These are phyloP conservation scores for Drosophila arizonae DNA, from an alignment of 1,140 invertebrate species.

Conservation along the genomic window DNA sequence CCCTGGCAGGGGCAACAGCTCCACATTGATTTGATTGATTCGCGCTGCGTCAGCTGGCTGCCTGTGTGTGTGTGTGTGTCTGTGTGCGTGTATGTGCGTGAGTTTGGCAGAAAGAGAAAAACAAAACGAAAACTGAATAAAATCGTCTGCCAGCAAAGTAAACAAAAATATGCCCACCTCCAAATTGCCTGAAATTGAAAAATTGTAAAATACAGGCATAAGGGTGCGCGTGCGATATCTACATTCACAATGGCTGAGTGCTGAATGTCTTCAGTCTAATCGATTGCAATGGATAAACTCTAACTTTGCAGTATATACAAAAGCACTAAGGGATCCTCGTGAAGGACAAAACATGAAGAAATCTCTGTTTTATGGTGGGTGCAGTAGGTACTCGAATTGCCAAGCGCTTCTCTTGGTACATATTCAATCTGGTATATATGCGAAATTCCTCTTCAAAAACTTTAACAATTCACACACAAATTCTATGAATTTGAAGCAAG, in stretches of 20 bases:
- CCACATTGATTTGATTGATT: conserved; percentile 80
- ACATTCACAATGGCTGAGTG: conserved; percentile 18
- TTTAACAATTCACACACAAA: too few species aligned
- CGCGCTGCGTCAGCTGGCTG: conserved; percentile 73
- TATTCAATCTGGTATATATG: too few species aligned
- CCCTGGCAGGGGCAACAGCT: conserved; percentile 47
- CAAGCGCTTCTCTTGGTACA: too few species aligned
- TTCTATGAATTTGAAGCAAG: too few species aligned
- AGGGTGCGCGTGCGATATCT: not conserved
- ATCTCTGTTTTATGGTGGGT: too few species aligned
- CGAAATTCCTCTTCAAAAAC: too few species aligned
- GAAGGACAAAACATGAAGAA: too few species aligned
- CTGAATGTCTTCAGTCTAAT: conserved; percentile 20
- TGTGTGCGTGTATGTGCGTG: conserved; percentile 33
- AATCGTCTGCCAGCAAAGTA: conserved; percentile 41
- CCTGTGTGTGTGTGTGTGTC: conserved; percentile 48
- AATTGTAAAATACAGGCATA: conserved; percentile 5
- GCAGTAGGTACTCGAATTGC: too few species aligned
- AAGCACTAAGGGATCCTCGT: too few species aligned
- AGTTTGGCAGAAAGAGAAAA: conserved; percentile 28
- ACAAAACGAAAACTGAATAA: conserved; percentile 31
- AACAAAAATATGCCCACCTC: conserved; percentile 31
- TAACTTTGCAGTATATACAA: too few species aligned
- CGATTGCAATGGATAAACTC: conserved; percentile 4
- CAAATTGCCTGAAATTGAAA: conserved; percentile 43